Conservation (phyloP, 1,140 invertebrate species). For the Cardiocondyla obscurior region DNA sequence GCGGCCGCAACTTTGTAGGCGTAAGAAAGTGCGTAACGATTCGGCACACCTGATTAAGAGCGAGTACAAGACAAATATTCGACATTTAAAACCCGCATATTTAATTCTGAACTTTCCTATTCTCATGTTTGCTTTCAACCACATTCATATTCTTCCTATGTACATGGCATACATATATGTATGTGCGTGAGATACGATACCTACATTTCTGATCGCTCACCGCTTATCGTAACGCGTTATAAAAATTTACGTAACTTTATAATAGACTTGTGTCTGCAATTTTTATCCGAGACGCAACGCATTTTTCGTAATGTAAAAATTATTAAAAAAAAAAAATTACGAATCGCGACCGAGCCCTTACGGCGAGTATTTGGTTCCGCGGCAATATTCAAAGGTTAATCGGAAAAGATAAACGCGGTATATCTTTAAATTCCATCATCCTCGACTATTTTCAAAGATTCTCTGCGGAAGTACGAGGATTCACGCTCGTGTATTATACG, state of each 20-base stretch:
- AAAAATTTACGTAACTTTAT: not conserved
- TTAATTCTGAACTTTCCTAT: conserved; percentile 16
- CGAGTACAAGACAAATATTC: conserved; percentile 29
- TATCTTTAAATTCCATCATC: not conserved
- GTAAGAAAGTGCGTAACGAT: not conserved
- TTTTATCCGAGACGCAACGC: not conserved
- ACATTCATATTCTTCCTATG: too few relatives aligned
- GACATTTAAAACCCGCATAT: conserved; percentile 6
- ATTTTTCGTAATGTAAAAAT: not conserved
- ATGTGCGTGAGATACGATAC: not conserved
- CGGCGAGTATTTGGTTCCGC: not conserved
- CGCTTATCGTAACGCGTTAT: not conserved
- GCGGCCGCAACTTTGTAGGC: conserved; percentile 17
- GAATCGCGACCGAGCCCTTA: not conserved
- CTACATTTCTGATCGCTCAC: not conserved
- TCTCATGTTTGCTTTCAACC: not conserved
- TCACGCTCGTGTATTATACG: not conserved
- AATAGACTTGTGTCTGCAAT: not conserved
- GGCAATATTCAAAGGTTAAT: conserved; percentile 25
- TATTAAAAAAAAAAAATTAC: not conserved
- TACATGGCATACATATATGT: too few relatives aligned
- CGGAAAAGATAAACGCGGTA: not conserved
- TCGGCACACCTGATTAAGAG: conserved; percentile 5
- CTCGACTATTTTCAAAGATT: not conserved
- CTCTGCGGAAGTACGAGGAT: not conserved